Conservation (phyloP, 1,140 invertebrate genomes). For the Sitodiplosis mosellana region DNA sequence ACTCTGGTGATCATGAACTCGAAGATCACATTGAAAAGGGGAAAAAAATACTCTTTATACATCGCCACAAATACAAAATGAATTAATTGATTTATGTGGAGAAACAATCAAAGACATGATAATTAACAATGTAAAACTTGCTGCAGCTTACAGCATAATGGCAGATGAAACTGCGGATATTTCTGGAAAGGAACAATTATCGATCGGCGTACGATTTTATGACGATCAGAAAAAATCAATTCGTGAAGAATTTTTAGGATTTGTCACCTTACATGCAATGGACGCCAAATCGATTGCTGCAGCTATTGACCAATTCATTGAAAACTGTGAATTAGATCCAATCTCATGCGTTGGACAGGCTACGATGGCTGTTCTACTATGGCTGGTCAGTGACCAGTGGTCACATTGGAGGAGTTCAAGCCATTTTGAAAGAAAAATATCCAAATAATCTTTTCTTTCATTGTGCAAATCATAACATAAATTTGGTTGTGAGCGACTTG, state of each 20-base stretch:
- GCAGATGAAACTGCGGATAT: conserved; percentile 14
- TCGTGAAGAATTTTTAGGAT: conserved; percentile 12
- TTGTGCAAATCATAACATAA: conserved; percentile 20
- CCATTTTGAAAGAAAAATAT: conserved; percentile 16
- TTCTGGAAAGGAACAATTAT: conserved; percentile 12
- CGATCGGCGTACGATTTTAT: conserved; percentile 12
- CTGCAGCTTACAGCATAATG: conserved; percentile 8
- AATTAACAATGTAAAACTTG: conserved; percentile 9
- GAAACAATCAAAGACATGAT: conserved; percentile 9
- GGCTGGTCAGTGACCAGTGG: conserved; percentile 16
- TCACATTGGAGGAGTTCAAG: conserved; percentile 16
- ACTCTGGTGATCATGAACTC: no score
- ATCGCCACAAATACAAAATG: conserved; percentile 14
- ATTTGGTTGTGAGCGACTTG: conserved; percentile 20
- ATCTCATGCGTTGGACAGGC: conserved; percentile 7
- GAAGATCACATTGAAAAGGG: no score
- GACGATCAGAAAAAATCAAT: conserved; percentile 7
- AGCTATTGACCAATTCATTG: conserved; percentile 8
- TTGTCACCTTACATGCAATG: conserved; percentile 7
- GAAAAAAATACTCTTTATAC: conserved; percentile 1
- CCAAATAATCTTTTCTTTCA: conserved; percentile 19
- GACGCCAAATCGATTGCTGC: conserved; percentile 7
- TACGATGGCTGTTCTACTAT: conserved; percentile 20
- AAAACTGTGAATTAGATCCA: conserved; percentile 3
- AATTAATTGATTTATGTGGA: conserved; percentile 10